A percentile compares a stretch with the other conserved stretches of the same genome.
These are phyloP conservation scores for Aphis craccivora DNA, from an alignment of 1,140 invertebrate genomes.

Conservation along the genomic window DNA sequence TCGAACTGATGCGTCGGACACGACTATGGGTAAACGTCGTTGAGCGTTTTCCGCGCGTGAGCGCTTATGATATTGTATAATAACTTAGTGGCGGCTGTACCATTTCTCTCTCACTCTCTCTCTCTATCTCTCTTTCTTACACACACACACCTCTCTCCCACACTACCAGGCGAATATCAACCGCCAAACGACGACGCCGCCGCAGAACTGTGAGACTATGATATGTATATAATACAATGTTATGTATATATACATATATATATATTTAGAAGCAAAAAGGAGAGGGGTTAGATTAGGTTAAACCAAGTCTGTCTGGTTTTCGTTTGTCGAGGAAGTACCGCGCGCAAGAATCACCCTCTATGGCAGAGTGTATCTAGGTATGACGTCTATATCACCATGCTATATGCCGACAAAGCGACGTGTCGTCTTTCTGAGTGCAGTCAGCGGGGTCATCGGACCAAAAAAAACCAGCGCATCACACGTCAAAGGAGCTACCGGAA, in stretches of 20 bases:
- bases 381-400: not conserved
- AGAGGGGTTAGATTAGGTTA: not conserved
- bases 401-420: not conserved
- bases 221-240: not conserved
- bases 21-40: slow-evolving; percentile 1
- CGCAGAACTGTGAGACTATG: not conserved
- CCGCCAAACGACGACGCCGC: not conserved
- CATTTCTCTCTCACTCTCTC: not conserved
- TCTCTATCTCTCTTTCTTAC: not conserved
- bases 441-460: not conserved
- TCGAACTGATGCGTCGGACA: slow-evolving; percentile 32
- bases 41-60: slow-evolving; percentile 22
- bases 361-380: not conserved
- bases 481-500: not conserved
- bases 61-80: not conserved
- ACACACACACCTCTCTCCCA: not conserved
- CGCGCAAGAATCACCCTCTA: not conserved
- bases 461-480: not conserved
- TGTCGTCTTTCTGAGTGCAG: not conserved
- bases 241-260: not conserved
- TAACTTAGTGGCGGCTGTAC: not conserved
- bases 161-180: not conserved
- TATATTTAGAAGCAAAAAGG: not conserved
- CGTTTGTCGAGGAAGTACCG: not conserved
- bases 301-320: slow-evolving; percentile 34